These are phyloP conservation scores for Beaufortia kweichowensis DNA, from an alignment of 2,113 vertebrate genomes.

Conservation along the genomic window DNA sequence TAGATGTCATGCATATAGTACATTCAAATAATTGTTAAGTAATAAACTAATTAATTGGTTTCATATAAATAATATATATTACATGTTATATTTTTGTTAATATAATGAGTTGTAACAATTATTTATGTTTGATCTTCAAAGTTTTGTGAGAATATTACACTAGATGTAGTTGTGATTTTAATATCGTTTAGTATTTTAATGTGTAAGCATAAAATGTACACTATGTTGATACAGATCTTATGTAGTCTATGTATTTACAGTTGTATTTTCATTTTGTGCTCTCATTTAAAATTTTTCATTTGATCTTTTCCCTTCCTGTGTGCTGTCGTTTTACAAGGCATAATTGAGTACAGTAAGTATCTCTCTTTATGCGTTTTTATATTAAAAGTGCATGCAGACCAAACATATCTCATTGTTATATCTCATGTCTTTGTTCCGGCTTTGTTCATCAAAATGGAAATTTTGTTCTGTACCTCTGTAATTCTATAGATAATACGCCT, in stretches of 20 bases:
- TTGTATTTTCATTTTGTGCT: slow-evolving; percentile 51
- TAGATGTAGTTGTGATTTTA: too few relatives aligned
- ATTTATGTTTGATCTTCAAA: too few relatives aligned
- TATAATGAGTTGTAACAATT: too few relatives aligned
- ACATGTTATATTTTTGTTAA: too few relatives aligned
- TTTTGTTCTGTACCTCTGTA: too few relatives aligned
- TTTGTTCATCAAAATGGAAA: not conserved
- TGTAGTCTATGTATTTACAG: not conserved
- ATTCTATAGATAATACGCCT: not conserved
- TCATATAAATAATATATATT: too few relatives aligned
- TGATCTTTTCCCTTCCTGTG: slow-evolving; percentile 42
- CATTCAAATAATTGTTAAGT: too few relatives aligned
- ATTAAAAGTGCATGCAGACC: not conserved
- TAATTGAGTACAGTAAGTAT: slow-evolving; percentile 67
- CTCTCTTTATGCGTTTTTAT: slow-evolving; percentile 41
- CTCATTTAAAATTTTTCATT: slow-evolving; percentile 60
- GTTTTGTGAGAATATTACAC: too few relatives aligned
- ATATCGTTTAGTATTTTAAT: too few relatives aligned
- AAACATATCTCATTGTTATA: not conserved
- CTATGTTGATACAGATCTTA: not conserved
- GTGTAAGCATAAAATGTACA: too few relatives aligned
- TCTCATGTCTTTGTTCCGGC: not conserved
- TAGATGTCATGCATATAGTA: too few relatives aligned
- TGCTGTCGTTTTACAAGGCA: slow-evolving; percentile 50
- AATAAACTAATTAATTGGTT: too few relatives aligned